Base-by-base conservation (phyloP, 1,140 invertebrate species). In the Halesus radiatus region DNA sequence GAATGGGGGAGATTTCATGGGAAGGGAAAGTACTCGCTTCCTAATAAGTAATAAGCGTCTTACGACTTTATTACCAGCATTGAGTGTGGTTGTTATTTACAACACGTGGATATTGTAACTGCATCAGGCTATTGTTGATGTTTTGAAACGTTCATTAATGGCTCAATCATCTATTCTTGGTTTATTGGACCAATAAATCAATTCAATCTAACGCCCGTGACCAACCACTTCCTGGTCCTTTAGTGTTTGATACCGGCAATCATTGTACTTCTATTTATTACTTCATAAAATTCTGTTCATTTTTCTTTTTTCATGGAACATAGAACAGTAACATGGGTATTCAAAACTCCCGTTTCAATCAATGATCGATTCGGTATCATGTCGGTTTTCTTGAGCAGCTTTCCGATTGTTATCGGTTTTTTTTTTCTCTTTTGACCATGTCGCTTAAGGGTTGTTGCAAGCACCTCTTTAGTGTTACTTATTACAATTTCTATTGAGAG, bases 141-240 rank as follows among this genome's bases (percentile, higher is more conserved):
- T 45, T 45, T 45, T 45, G 37, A 45, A 45, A 45, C 8, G 37
- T 45, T 13, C 23, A 23, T 60, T 60, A 22, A 60, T 60, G 56
- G 56, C 56, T 60, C 56, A 60, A 60, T 60, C 56, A 23, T 20
- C 8, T 22, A 56, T 56, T 56, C 20, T 56, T 23, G 56, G 18
- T 3, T 60, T 60, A 60, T 60, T 60, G 18, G 6, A 23, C 18
- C 10, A 60, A 60, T 60, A 60, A 60, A 60, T 60, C 56, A 60
- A 13, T 60, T 60, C 23, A 60, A 7, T 60, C 56, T 60, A 60
- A 18, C 18, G 16, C 7, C 16, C 56, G 23, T 60, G 56, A 60
- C 56, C 20, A 20, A 60, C 56, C 23, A 20, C 56, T 60, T 60
- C 56, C 56, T 60, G 56, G 56, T 60, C 18, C 18, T 60, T 22